Evolutionary conservation across 1,140 invertebrate species (phyloP).

Genomic region (Camponotus vicinus): DNA sequence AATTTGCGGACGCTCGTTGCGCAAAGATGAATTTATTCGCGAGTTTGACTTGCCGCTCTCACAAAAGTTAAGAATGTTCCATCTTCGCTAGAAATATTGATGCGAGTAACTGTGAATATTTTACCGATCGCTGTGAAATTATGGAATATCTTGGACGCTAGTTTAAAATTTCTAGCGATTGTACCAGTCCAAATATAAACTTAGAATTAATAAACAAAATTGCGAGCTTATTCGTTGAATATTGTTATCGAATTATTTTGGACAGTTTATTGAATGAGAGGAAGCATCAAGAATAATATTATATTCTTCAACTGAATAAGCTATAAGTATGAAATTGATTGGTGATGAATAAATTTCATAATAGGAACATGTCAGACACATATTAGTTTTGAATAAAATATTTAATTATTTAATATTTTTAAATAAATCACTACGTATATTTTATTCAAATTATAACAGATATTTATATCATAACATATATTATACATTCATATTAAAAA

Average conservation of each 20-base stretch:
- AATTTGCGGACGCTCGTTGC: constrained; percentile 7
- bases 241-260: not conserved
- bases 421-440: too few relatives aligned
- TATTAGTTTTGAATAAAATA: too few relatives aligned
- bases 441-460: too few relatives aligned
- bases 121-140: not conserved
- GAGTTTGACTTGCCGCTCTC: not conserved
- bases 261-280: not conserved
- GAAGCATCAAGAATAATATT: too few relatives aligned
- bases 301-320: too few relatives aligned
- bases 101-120: not conserved
- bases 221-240: not conserved
- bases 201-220: not conserved
- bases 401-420: too few relatives aligned
- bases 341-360: too few relatives aligned
- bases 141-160: not conserved
- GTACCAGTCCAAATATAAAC: not conserved
- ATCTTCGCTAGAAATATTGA: not conserved
- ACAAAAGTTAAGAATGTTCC: constrained; percentile 9
- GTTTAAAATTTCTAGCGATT: not conserved
- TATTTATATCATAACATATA: too few relatives aligned
- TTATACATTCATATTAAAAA: too few relatives aligned
- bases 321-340: too few relatives aligned
- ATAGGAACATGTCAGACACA: too few relatives aligned
- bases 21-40: constrained; percentile 29